These are phyloP conservation scores for Ageneiosus marmoratus DNA, from an alignment of 2,113 vertebrate genomes.

Conservation along the genomic window DNA sequence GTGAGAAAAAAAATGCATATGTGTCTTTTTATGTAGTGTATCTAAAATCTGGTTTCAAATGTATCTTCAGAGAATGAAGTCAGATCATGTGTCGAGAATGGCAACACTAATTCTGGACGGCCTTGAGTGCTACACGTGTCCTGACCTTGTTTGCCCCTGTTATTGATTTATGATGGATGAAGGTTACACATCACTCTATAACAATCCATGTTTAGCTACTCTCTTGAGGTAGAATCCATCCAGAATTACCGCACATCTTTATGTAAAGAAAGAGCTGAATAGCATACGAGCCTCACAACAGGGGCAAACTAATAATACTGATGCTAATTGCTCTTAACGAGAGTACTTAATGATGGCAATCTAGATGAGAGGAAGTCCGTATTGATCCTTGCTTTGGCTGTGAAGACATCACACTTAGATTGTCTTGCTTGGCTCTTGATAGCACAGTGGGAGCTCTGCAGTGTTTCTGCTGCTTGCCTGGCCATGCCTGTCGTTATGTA, in stretches of 20 bases:
- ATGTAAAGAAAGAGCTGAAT: slow-evolving; percentile 48
- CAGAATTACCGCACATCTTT: slow-evolving; percentile 55
- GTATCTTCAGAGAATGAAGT: slow-evolving; percentile 10
- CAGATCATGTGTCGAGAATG: slow-evolving; percentile 1
- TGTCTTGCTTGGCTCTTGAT: neutral
- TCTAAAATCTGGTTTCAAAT: too few relatives aligned
- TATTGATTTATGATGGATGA: slow-evolving; percentile 48
- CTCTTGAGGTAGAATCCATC: slow-evolving; percentile 39
- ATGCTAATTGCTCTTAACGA: slow-evolving; percentile 48
- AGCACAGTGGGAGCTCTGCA: neutral
- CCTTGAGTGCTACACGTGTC: neutral
- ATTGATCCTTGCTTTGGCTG: slow-evolving; percentile 45
- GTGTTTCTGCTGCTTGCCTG: neutral
- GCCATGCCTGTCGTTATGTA: neutral
- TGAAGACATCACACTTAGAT: slow-evolving; percentile 9
- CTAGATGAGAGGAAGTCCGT: slow-evolving; percentile 26
- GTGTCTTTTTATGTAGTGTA: too few relatives aligned
- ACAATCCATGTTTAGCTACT: slow-evolving; percentile 46
- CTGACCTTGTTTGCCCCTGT: slow-evolving; percentile 10
- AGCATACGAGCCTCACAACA: neutral
- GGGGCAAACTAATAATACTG: slow-evolving; percentile 7
- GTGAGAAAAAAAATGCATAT: too few relatives aligned
- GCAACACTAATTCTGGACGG: slow-evolving; percentile 26
- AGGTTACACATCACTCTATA: slow-evolving; percentile 56
- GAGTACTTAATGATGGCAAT: slow-evolving; percentile 17